Evolutionary conservation across 2,888 invertebrate genomes (phyloP).

Genomic region (Liodrosophila aerea): DNA sequence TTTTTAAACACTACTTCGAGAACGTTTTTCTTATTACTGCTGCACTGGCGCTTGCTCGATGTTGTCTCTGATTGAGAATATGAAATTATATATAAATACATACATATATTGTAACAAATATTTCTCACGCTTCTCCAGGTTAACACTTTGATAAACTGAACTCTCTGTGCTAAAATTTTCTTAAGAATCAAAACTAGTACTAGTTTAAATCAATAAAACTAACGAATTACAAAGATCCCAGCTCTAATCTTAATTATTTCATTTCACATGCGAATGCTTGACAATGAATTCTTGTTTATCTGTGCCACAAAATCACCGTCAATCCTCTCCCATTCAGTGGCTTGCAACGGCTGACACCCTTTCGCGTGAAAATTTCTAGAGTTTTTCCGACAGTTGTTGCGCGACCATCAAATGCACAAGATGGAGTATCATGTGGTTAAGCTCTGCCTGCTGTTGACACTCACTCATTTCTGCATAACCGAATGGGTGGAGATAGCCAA

Average conservation of each 20-base stretch:
- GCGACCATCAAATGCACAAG: conserved; percentile 20
- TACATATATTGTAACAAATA: conserved; percentile 2
- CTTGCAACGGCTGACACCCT: conserved; percentile 65
- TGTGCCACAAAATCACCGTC: conserved; percentile 21
- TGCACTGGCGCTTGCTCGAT: conserved; percentile 23
- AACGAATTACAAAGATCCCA: conserved; percentile 44
- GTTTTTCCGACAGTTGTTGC: conserved; percentile 33
- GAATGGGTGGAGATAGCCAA: conserved; percentile 63
- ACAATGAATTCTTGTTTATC: conserved; percentile 25
- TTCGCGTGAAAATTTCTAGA: conserved; percentile 17
- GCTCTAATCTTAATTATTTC: too few species aligned
- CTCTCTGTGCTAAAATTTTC: conserved; percentile 71
- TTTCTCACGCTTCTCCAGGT: conserved; percentile 19
- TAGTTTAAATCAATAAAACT: conserved; percentile 25
- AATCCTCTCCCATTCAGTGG: conserved; percentile 20
- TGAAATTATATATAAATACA: too few species aligned
- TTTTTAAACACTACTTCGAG: background rate
- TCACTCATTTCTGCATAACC: conserved; percentile 20
- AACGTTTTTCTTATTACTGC: background rate
- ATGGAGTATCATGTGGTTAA: conserved; percentile 37
- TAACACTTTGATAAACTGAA: conserved; percentile 30
- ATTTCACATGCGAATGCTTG: too few species aligned
- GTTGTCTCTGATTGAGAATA: conserved; percentile 23
- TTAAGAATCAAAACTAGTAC: conserved; percentile 64
- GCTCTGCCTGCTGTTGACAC: conserved; percentile 28